phyloP scores from a whole-genome alignment of 2,797 vertebrate genomes.

The Erethizon dorsatum region DNA sequence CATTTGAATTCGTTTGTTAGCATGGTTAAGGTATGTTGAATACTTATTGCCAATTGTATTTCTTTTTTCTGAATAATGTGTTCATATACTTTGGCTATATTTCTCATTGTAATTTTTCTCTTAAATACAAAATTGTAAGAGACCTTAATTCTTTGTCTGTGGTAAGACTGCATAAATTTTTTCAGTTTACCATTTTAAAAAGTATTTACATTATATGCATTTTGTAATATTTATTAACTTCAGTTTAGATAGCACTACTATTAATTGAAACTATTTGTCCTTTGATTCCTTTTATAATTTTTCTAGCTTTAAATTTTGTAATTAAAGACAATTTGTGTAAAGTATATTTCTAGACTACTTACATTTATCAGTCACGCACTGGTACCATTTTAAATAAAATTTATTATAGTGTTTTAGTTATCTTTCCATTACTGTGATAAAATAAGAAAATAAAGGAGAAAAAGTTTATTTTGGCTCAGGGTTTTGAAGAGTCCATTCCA shows the following conservation, averaged over 20 bases:
- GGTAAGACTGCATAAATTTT: neutral
- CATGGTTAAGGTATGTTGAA: neutral
- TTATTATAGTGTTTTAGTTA: neutral
- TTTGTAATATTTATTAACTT: neutral
- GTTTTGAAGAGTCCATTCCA: neutral
- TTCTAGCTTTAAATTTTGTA: neutral
- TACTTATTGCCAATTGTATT: neutral
- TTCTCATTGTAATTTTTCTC: neutral
- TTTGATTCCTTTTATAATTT: neutral
- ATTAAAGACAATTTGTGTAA: neutral
- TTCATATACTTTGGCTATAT: neutral
- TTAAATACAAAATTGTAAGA: neutral
- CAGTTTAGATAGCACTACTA: neutral
- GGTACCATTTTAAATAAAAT: neutral
- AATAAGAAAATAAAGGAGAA: neutral
- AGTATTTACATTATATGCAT: neutral
- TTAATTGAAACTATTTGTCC: neutral
- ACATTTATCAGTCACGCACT: neutral
- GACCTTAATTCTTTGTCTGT: neutral
- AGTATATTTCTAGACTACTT: neutral
- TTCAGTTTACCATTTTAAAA: neutral
- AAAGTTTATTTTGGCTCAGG: neutral
- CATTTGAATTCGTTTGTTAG: neutral
- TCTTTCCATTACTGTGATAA: neutral
- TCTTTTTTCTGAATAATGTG: neutral